These are phyloP conservation scores for Drosophila conformis DNA, from an alignment of 2,888 invertebrate genomes.

Conservation along the genomic window DNA sequence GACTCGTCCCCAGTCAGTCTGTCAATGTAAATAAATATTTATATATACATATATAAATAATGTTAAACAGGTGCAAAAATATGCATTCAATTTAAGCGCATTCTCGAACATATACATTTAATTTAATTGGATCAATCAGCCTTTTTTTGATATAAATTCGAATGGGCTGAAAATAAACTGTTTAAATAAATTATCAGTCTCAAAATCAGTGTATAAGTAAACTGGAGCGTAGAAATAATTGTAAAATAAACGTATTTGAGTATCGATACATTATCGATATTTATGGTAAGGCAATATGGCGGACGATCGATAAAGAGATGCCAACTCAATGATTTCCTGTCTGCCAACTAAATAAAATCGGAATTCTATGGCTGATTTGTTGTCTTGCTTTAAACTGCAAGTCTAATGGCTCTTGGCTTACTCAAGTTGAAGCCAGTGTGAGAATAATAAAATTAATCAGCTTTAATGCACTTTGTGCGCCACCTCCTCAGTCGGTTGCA, in stretches of 20 bases:
- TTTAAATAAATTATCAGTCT: background rate
- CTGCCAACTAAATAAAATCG: background rate
- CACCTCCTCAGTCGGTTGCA: slow-evolving; percentile 4
- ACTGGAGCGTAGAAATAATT: background rate
- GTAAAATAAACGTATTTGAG: background rate
- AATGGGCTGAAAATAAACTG: background rate
- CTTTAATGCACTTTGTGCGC: slow-evolving; percentile 71
- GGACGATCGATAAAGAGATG: background rate
- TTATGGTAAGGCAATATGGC: background rate
- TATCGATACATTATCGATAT: background rate
- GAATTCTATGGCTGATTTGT: slow-evolving; percentile 15
- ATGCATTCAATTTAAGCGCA: background rate
- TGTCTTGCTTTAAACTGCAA: slow-evolving; percentile 17
- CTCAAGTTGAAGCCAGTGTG: slow-evolving; percentile 15
- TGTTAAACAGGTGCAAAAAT: slow-evolving; percentile 4
- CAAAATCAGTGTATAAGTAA: background rate
- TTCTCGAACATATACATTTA: background rate
- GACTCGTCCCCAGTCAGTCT: background rate
- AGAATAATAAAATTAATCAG: slow-evolving; percentile 76
- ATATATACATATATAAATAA: slow-evolving; percentile 2
- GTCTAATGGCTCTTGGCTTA: background rate
- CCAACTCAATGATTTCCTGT: background rate
- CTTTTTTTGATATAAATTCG: background rate
- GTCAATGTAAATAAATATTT: background rate
- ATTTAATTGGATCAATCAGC: background rate